These are phyloP conservation scores for Drosophila lacteicornis DNA, from an alignment of 1,140 invertebrate species.

Conservation along the genomic window DNA sequence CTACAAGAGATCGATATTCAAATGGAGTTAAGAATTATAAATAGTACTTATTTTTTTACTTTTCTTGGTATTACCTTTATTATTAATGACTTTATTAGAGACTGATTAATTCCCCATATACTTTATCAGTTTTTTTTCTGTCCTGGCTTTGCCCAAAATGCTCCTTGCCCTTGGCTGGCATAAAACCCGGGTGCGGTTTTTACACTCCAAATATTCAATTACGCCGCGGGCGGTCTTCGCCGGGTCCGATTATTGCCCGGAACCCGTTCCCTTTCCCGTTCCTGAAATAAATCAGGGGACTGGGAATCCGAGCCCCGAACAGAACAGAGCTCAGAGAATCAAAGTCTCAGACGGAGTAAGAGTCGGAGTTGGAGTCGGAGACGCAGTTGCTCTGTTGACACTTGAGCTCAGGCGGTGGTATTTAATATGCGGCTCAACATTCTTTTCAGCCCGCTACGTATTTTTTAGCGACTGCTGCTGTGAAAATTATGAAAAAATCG, in stretches of 20 bases:
- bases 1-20: no score
- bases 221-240: constrained; percentile 71
- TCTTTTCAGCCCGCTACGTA: constrained; percentile 72
- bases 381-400: constrained; percentile 66
- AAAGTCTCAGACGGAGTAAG: constrained; percentile 4
- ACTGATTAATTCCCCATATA: constrained; percentile 5
- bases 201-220: constrained; percentile 83
- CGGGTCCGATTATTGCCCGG: constrained; percentile 59
- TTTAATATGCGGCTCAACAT: constrained; percentile 82
- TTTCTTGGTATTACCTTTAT: background rate
- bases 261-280: constrained; percentile 8
- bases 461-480: constrained; percentile 53
- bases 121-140: background rate
- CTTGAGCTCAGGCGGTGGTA: constrained; percentile 82
- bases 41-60: no score
- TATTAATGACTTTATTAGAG: constrained; percentile 15
- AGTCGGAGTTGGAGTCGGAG: constrained; percentile 10
- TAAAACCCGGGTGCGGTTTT: constrained; percentile 70
- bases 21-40: no score
- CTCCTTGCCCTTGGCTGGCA: constrained; percentile 8
- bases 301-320: background rate
- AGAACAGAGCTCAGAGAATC: constrained; percentile 9
- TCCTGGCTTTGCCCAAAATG: background rate
- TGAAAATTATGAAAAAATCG: constrained; percentile 71
- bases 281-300: constrained; percentile 24